phyloP scores from a whole-genome alignment of 2,888 invertebrate species.

The Oithona nana region DNA sequence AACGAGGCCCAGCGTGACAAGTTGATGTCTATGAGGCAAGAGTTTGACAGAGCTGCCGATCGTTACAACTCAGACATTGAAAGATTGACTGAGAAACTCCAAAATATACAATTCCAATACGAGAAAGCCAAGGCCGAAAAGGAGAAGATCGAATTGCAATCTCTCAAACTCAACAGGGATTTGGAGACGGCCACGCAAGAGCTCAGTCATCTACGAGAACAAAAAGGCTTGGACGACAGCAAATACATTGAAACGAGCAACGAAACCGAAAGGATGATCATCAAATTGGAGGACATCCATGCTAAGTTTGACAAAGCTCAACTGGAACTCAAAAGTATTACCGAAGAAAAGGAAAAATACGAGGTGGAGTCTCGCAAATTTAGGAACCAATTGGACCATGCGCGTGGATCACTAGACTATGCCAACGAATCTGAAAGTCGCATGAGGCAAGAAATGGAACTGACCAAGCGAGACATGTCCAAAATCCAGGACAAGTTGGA shows the following conservation, averaged over 20 bases:
- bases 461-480: conserved; percentile 49
- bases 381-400: conserved; percentile 23
- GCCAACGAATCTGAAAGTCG: conserved; percentile 35
- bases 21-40: conserved; percentile 7
- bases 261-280: conserved; percentile 5
- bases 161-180: conserved; percentile 20
- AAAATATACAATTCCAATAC: conserved; percentile 38
- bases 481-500: conserved; percentile 29
- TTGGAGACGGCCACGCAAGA: conserved; percentile 25
- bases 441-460: conserved; percentile 37
- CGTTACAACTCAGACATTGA: conserved; percentile 20
- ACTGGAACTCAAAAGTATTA: conserved; percentile 32
- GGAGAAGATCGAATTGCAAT: conserved; percentile 39
- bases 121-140: conserved; percentile 35
- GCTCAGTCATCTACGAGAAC: conserved; percentile 23
- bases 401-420: conserved; percentile 39
- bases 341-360: conserved; percentile 36
- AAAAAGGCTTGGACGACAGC: conserved; percentile 11
- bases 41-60: conserved; percentile 10
- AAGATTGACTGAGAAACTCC: conserved; percentile 31
- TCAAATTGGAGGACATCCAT: conserved; percentile 46
- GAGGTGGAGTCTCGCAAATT: conserved; percentile 22
- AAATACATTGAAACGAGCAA: neutral
- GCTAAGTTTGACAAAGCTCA: conserved; percentile 52
- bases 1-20: conserved; percentile 20